Conservation (phyloP, 2,888 invertebrate species). For the Atethmia centrago region DNA sequence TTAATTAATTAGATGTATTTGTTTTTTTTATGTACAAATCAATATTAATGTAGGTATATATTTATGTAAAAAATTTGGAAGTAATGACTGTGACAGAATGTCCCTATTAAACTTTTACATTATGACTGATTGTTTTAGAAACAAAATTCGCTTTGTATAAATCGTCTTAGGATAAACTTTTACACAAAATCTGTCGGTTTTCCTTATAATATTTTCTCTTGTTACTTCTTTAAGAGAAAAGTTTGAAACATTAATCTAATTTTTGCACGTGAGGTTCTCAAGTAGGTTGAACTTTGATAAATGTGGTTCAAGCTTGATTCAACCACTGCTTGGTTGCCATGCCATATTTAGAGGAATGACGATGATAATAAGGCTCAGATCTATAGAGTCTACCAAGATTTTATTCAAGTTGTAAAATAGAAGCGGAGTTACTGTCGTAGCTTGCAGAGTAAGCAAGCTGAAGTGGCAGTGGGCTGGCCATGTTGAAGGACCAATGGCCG, state of each 20-base stretch:
- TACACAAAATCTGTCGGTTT: background rate
- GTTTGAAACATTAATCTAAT: conserved; percentile 26
- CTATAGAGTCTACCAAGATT: background rate
- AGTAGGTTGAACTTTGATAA: background rate
- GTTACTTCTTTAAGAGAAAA: background rate
- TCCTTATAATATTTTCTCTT: conserved; percentile 1
- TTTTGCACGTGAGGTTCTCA: background rate
- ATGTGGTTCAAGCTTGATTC: background rate
- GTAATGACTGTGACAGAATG: no score
- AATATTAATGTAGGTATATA: no score
- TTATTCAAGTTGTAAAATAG: background rate
- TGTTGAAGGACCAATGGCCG: no score
- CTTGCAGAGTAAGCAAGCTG: no score
- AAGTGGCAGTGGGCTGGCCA: no score
- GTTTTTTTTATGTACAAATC: no score
- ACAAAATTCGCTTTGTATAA: conserved; percentile 11
- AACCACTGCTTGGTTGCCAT: no score
- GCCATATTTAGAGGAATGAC: background rate
- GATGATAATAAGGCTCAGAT: background rate
- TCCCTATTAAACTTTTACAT: conserved; percentile 6
- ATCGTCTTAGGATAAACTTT: conserved; percentile 10
- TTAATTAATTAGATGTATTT: no score
- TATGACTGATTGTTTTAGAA: background rate
- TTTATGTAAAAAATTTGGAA: no score
- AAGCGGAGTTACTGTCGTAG: no score